These are phyloP conservation scores for Tetrax tetrax DNA, from an alignment of 2,113 vertebrate genomes.

Conservation along the genomic window DNA sequence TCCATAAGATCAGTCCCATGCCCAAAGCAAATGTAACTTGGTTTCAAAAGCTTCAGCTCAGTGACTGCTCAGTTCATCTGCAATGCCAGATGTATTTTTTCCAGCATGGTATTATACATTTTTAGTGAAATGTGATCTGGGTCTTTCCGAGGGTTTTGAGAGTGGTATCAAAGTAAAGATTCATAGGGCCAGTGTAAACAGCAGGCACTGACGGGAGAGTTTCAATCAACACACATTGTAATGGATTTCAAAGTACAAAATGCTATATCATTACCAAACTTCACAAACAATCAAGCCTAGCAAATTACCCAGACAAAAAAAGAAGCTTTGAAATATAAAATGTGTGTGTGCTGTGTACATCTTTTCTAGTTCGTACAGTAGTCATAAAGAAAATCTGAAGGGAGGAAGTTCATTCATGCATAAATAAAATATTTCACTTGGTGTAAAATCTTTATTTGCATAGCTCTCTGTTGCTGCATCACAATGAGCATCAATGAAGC, in stretches of 20 bases:
- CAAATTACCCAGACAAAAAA: neutral
- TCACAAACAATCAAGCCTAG: neutral
- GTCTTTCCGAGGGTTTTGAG: neutral
- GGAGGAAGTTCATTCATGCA: neutral
- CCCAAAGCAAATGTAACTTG: neutral
- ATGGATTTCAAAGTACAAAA: neutral
- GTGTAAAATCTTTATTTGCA: constrained; percentile 11
- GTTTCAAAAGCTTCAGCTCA: neutral
- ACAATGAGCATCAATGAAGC: neutral
- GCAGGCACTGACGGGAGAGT: neutral
- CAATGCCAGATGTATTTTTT: neutral
- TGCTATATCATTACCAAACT: neutral
- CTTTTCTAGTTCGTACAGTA: neutral
- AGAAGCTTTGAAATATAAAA: neutral
- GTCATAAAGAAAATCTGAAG: neutral
- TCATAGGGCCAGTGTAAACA: neutral
- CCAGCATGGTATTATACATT: neutral
- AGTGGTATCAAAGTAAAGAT: neutral
- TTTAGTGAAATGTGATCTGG: neutral
- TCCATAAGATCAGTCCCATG: neutral
- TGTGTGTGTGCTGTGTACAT: neutral
- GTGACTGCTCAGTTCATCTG: neutral
- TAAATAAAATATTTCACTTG: neutral
- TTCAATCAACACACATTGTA: neutral
- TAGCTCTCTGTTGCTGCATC: neutral